A percentile compares a stretch with the other conserved stretches of the same genome.
phyloP scores from a whole-genome alignment of 2,797 vertebrate genomes.

The Typhlichthys subterraneus region DNA sequence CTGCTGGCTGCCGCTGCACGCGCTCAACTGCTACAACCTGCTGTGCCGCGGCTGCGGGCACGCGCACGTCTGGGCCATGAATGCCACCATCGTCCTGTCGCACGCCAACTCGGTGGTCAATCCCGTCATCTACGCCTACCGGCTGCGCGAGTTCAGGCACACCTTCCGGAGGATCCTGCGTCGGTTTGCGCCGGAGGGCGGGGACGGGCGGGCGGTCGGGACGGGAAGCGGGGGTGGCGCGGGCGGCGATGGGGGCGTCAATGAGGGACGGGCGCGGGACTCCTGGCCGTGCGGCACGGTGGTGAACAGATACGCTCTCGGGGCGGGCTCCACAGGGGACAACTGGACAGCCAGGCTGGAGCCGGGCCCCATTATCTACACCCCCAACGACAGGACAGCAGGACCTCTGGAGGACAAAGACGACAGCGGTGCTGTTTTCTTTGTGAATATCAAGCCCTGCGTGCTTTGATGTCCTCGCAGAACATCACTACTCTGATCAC shows the following conservation, averaged over 20 bases:
- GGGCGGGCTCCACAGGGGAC: conserved; percentile 25
- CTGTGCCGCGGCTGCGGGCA: conserved; percentile 80
- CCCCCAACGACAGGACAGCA: conserved; percentile 44
- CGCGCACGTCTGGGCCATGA: conserved; percentile 85
- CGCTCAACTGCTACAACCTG: conserved; percentile 91
- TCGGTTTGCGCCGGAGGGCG: conserved; percentile 78
- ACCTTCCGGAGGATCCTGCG: conserved; percentile 91
- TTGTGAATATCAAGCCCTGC: conserved; percentile 55
- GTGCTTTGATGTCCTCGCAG: conserved; percentile 43
- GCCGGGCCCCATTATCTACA: conserved; percentile 23
- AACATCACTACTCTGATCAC: conserved; percentile 59
- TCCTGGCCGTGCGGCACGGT: conserved; percentile 65
- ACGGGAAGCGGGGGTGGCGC: conserved; percentile 30
- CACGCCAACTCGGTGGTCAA: conserved; percentile 97
- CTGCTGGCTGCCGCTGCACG: conserved; percentile 94
- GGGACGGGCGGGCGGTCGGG: conserved; percentile 41
- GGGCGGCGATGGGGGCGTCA: conserved; percentile 50
- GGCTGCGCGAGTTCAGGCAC: conserved; percentile 90
- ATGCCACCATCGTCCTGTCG: conserved; percentile 91
- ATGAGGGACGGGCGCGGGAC: conserved; percentile 42
- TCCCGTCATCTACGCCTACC: conserved; percentile 95
- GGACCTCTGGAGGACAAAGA: conserved; percentile 53
- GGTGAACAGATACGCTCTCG: conserved; percentile 61
- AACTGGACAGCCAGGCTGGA: conserved; percentile 41
- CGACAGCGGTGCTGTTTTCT: conserved; percentile 46